Conservation (phyloP, 2,797 vertebrate genomes). For the Lepilemur septentrionalis region DNA sequence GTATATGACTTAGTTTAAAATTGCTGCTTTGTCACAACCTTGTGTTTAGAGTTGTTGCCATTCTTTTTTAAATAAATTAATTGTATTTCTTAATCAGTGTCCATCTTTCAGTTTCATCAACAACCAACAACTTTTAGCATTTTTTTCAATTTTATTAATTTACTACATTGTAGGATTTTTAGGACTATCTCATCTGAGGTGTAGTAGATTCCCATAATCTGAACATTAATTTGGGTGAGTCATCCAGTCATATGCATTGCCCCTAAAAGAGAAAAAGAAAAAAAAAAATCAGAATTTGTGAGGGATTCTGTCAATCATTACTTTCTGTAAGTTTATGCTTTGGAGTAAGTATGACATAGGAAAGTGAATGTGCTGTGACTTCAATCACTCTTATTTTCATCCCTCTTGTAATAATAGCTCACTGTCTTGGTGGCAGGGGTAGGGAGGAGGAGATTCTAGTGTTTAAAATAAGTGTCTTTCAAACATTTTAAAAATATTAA, state of each 20-base stretch:
- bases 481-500: background rate
- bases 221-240: constrained; percentile 35
- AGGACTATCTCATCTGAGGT: background rate
- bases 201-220: background rate
- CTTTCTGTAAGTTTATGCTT: background rate
- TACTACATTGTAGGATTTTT: background rate
- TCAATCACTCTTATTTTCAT: constrained; percentile 9
- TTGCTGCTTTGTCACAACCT: constrained; percentile 5
- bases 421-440: background rate
- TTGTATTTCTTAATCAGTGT: constrained; percentile 8
- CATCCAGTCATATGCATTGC: background rate
- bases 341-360: background rate
- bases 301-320: background rate
- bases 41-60: constrained; percentile 32
- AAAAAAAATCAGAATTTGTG: background rate
- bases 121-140: background rate
- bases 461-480: background rate
- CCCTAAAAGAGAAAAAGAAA: background rate
- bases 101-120: constrained; percentile 17
- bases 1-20: constrained; percentile 26
- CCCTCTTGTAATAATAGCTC: background rate
- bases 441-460: background rate
- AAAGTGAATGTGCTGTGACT: background rate
- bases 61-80: background rate
- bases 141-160: constrained; percentile 20